Evolutionary conservation across 2,888 invertebrate genomes (phyloP).

Genomic region (Ennomos erosarius): DNA sequence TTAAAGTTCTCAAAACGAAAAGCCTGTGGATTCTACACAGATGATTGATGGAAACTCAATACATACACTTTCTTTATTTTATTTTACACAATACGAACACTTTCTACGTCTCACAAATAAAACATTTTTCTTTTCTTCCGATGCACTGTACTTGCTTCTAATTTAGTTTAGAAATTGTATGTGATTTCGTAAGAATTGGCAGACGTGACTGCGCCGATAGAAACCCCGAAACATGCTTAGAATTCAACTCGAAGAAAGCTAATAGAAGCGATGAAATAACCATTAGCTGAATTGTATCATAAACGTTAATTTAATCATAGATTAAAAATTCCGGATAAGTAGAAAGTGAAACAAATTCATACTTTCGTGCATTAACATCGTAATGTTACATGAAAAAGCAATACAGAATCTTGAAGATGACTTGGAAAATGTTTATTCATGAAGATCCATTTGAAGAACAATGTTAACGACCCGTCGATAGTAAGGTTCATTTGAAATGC

Average conservation of each 20-base stretch:
- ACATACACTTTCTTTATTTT: too few relatives aligned
- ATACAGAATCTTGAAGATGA: slow-evolving; percentile 17
- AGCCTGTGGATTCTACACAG: too few relatives aligned
- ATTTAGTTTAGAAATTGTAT: slow-evolving; percentile 28
- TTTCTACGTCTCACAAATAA: background rate
- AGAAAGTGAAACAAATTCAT: slow-evolving; percentile 32
- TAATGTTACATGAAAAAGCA: slow-evolving; percentile 40
- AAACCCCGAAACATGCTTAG: slow-evolving; percentile 22
- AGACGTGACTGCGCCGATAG: slow-evolving; percentile 31
- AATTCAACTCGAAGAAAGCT: slow-evolving; percentile 22
- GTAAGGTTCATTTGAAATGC: slow-evolving; percentile 3
- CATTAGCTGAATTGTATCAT: slow-evolving; percentile 24
- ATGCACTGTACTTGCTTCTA: slow-evolving; percentile 5
- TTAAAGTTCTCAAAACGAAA: too few relatives aligned
- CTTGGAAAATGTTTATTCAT: slow-evolving; percentile 23
- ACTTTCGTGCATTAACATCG: slow-evolving; percentile 35
- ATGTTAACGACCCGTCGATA: slow-evolving; percentile 17
- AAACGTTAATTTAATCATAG: slow-evolving; percentile 33
- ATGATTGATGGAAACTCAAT: too few relatives aligned
- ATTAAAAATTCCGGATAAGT: slow-evolving; percentile 26
- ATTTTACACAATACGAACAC: too few relatives aligned
- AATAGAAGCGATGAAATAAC: slow-evolving; percentile 24
- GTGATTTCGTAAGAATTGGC: slow-evolving; percentile 29
- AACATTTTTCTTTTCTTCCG: slow-evolving; percentile 3
- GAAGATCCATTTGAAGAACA: slow-evolving; percentile 23